Evolutionary conservation across 2,888 invertebrate genomes (phyloP).

Genomic region (Folsomia manolachei): DNA sequence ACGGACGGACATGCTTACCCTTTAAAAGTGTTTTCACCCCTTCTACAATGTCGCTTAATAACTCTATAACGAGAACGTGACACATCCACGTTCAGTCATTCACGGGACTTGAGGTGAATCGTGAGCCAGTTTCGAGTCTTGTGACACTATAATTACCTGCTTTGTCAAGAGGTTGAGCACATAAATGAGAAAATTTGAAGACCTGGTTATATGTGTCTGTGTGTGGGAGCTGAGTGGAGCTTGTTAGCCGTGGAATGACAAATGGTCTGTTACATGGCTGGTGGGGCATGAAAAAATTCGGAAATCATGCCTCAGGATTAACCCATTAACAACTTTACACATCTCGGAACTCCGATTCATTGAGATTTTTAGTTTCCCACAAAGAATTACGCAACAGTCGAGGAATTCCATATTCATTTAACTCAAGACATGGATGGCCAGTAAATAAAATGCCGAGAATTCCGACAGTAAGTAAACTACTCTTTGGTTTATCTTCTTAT

Average conservation of each 20-base stretch:
- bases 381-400: conserved; percentile 28
- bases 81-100: background rate
- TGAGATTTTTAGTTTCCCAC: background rate
- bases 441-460: conserved; percentile 2
- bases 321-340: background rate
- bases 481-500: too few species aligned
- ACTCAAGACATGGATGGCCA: background rate
- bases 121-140: background rate
- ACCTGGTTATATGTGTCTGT: background rate
- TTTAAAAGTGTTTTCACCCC: too few species aligned
- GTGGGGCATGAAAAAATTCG: background rate
- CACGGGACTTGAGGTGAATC: background rate
- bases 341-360: background rate
- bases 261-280: background rate
- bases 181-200: background rate
- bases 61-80: too few species aligned
- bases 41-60: too few species aligned
- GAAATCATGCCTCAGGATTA: background rate
- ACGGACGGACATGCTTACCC: too few species aligned
- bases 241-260: background rate
- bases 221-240: background rate
- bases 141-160: background rate
- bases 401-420: conserved; percentile 28
- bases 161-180: background rate
- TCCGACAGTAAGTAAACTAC: background rate